phyloP scores from a whole-genome alignment of 2,888 invertebrate species.

The Polymixis flavicincta region DNA sequence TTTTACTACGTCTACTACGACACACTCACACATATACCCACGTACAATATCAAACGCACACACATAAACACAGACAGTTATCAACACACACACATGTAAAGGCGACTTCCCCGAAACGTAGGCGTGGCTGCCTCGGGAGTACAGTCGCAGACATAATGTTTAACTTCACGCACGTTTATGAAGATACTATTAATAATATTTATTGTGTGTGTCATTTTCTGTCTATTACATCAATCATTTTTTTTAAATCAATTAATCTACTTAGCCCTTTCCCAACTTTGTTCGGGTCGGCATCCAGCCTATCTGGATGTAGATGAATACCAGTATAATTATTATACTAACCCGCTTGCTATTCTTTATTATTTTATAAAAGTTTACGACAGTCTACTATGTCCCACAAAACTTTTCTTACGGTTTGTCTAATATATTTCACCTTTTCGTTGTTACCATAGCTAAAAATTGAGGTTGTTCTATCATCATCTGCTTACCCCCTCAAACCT shows the following conservation, averaged over 20 bases:
- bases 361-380: neutral
- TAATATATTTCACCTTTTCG: too few species aligned
- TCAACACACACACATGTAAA: constrained; percentile 17
- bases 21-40: neutral
- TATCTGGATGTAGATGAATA: neutral
- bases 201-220: constrained; percentile 3
- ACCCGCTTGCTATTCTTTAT: neutral
- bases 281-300: neutral
- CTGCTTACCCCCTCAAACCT: too few species aligned
- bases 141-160: constrained; percentile 24
- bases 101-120: constrained; percentile 33
- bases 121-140: constrained; percentile 43
- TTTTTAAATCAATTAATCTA: neutral
- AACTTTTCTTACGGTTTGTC: too few species aligned
- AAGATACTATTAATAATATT: constrained; percentile 33
- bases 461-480: too few species aligned
- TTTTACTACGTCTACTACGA: constrained; percentile 39
- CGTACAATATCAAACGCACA: constrained; percentile 22
- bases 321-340: too few species aligned
- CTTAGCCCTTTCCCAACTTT: neutral
- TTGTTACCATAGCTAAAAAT: too few species aligned
- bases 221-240: neutral
- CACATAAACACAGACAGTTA: constrained; percentile 21
- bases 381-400: neutral
- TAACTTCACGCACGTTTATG: constrained; percentile 24